Evolutionary conservation across 2,888 invertebrate species (phyloP).

Genomic region (Philaethria dido): DNA sequence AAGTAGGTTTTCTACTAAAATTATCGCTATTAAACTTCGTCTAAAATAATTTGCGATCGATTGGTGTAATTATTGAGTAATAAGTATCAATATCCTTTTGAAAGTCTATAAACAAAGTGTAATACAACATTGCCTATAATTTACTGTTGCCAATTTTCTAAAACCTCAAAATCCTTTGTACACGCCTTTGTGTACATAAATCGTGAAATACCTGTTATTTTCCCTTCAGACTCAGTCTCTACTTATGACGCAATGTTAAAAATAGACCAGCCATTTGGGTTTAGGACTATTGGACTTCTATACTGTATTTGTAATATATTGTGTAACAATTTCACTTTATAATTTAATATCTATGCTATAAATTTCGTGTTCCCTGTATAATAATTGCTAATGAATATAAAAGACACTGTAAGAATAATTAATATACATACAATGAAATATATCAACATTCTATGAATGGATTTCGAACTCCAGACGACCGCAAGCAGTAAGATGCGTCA

Average conservation of each 20-base stretch:
- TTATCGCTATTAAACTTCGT: not conserved
- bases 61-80: constrained; percentile 3
- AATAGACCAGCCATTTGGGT: not conserved
- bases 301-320: not conserved
- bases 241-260: constrained; percentile 1
- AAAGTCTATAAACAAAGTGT: constrained; percentile 16
- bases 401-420: too few species aligned
- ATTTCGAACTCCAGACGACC: too few species aligned
- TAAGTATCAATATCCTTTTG: constrained; percentile 21
- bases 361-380: too few species aligned
- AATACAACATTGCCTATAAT: constrained; percentile 18
- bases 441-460: too few species aligned
- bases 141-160: constrained; percentile 25
- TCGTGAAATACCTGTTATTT: constrained; percentile 18
- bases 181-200: constrained; percentile 24
- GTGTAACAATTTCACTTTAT: too few species aligned
- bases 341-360: too few species aligned
- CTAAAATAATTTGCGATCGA: constrained; percentile 1
- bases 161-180: constrained; percentile 2
- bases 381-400: too few species aligned
- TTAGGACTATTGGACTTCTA: not conserved
- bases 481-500: too few species aligned
- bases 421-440: too few species aligned
- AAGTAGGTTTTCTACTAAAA: not conserved
- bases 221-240: not conserved